Evolutionary conservation across 1,140 invertebrate species (phyloP), one percentile per base, ranked within the genome.

Genomic region (Portunus trituberculatus): DNA sequence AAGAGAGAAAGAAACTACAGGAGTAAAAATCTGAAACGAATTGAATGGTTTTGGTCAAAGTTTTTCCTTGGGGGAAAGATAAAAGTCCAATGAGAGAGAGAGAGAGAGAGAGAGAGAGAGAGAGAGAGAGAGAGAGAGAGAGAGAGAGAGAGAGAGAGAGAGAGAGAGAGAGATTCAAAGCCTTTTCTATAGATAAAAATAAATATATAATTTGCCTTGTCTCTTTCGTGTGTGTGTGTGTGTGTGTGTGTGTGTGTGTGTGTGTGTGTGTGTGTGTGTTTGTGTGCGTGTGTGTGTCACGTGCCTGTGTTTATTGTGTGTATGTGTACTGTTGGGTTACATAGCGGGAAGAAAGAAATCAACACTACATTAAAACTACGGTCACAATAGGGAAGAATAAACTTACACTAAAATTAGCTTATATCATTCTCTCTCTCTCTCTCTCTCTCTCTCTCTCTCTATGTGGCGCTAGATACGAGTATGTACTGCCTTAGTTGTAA

Each of bases 171-270:
- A 83, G 76, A 83, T 25, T n/a, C 76, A 82, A 20, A 82, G 20
- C 20, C 76, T 25, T 28, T 4, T 28, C 20, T 28, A 82, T 82
- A 82, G 4, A 82, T 82, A 7, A 25, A 82, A 25, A 82, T 1
- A 82, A 25, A 82, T 82, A 1, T 82, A 82, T 82, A 82, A 25
- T 83, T 25, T 83, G 3, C 29, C 6, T 83, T 25, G 25, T 25
- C 29, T 25, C 29, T 25, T 83, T 25, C 14, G 76, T 83, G 76
- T 83, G 76, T 83, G 76, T 83, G 76, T 83, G 76, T 83, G 76
- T 83, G 76, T 83, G 76, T 83, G 76, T 82, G 76, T 82, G 76
- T 76, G 67, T 76, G 67, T 76, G 76, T 83, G 76, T 83, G 76
- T 83, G 76, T 83, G 76, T 83, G 76, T 83, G 76, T 83, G 76